A percentile compares a stretch with the other conserved stretches of the same genome.
These are phyloP conservation scores for Gulo gulo DNA, from an alignment of 2,113 vertebrate genomes.

Conservation along the genomic window DNA sequence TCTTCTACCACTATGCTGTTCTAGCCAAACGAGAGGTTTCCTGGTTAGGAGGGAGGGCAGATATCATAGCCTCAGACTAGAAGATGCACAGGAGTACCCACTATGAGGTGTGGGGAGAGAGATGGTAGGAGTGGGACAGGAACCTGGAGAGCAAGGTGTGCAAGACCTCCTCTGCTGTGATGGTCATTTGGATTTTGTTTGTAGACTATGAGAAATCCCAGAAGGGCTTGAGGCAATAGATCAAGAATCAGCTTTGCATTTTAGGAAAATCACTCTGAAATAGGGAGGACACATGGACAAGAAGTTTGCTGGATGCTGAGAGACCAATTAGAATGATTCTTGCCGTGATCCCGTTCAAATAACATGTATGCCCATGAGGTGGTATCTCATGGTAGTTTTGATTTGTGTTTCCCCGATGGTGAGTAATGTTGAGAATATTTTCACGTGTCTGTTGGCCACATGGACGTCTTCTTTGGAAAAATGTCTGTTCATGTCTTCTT, in stretches of 20 bases:
- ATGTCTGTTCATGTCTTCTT: neutral
- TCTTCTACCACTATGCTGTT: accelerated
- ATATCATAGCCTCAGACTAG: neutral
- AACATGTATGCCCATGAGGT: neutral
- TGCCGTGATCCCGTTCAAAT: neutral
- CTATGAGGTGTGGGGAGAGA: accelerated
- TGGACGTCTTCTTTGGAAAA: neutral
- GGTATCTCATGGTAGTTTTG: neutral
- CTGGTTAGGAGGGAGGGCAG: neutral
- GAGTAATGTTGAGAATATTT: neutral
- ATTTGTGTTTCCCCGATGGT: neutral
- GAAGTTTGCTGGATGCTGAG: neutral
- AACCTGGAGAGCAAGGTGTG: accelerated
- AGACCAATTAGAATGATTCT: neutral
- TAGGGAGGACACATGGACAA: accelerated
- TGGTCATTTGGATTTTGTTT: neutral
- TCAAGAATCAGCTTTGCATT: neutral
- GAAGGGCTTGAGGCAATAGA: neutral
- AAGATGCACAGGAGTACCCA: neutral
- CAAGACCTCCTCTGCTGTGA: neutral
- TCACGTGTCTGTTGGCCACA: neutral
- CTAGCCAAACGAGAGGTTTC: neutral
- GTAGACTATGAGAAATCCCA: neutral
- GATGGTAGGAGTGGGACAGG: neutral
- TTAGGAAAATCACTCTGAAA: neutral